Conservation (phyloP, 2,888 invertebrate genomes). For the Smittia sp. region DNA sequence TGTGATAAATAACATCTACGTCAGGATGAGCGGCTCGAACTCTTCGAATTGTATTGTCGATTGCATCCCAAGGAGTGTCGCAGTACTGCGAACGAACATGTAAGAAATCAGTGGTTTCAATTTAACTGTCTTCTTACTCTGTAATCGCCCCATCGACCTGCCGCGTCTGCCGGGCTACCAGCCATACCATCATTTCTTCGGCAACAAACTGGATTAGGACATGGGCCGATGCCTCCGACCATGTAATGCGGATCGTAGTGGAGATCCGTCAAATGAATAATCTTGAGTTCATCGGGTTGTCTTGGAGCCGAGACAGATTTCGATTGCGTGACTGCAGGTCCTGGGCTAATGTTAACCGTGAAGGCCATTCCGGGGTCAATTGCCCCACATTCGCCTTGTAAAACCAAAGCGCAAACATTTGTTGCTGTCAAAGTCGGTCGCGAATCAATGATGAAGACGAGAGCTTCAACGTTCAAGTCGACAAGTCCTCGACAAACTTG, state of each 20-base stretch:
- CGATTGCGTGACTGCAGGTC: conserved; percentile 43
- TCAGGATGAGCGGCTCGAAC: conserved; percentile 59
- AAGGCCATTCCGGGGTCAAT: conserved; percentile 47
- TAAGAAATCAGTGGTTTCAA: conserved; percentile 45
- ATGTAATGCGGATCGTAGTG: conserved; percentile 76
- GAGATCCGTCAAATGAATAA: conserved; percentile 57
- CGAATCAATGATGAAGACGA: conserved; percentile 59
- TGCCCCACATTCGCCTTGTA: conserved; percentile 48
- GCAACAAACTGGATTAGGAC: conserved; percentile 77
- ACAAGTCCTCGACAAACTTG: not conserved
- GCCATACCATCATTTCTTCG: conserved; percentile 57
- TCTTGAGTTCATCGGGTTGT: conserved; percentile 43
- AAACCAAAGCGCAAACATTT: conserved; percentile 50
- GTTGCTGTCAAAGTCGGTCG: conserved; percentile 56
- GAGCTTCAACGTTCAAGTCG: not conserved
- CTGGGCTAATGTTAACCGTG: conserved; percentile 45
- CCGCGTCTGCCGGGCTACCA: conserved; percentile 48
- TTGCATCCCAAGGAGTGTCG: conserved; percentile 69
- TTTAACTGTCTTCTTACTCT: conserved; percentile 60
- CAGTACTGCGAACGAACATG: conserved; percentile 55
- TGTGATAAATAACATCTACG: conserved; percentile 70
- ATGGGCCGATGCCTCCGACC: conserved; percentile 65
- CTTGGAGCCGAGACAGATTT: conserved; percentile 47
- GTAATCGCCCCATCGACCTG: conserved; percentile 77
- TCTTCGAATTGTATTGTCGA: conserved; percentile 65